Conservation (phyloP, 2,797 vertebrate genomes). For the Tangara arthus region DNA sequence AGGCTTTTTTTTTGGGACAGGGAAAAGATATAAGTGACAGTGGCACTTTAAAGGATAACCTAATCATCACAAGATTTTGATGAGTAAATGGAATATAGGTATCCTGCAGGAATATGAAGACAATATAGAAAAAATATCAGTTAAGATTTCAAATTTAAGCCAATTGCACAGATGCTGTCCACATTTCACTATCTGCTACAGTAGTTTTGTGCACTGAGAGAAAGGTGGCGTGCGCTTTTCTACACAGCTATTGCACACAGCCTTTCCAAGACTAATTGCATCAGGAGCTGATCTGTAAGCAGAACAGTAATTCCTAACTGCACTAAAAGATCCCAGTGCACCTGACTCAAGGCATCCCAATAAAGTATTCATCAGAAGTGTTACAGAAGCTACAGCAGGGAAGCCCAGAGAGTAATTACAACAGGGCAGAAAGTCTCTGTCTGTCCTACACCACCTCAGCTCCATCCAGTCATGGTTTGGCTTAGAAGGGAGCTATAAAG, state of each 20-base stretch:
- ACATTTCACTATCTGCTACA: not conserved
- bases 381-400: rapidly evolving
- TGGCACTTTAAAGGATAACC: not conserved
- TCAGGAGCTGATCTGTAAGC: not conserved
- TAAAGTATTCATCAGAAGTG: not conserved
- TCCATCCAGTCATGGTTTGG: not conserved
- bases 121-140: not conserved
- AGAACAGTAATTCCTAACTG: not conserved
- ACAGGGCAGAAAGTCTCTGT: not conserved
- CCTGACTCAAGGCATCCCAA: not conserved
- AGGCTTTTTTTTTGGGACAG: not conserved
- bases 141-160: not conserved
- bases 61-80: not conserved
- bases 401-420: not conserved
- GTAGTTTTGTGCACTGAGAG: not conserved
- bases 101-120: not conserved
- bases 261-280: not conserved
- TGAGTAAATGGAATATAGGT: not conserved
- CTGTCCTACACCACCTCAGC: not conserved
- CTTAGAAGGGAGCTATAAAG: not conserved
- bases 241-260: not conserved
- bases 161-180: not conserved
- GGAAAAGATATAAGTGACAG: not conserved
- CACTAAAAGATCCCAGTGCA: not conserved
- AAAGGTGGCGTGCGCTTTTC: not conserved